Evolutionary conservation across 2,888 invertebrate genomes (phyloP), one percentile per base, ranked within the genome.

Genomic region (Tricholauxania praeusta): DNA sequence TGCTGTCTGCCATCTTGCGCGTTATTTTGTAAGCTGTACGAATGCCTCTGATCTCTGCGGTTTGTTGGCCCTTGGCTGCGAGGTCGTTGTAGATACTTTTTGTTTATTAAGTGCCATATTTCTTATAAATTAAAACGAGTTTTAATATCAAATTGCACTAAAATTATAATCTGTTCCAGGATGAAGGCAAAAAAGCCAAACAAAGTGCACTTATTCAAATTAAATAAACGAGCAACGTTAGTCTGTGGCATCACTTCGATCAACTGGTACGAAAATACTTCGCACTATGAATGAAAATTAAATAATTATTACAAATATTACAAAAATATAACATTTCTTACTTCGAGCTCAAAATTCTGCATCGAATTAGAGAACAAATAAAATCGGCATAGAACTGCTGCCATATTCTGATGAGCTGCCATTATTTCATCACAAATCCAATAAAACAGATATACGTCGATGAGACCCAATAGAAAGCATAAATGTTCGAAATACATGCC

Each of bases 131-230:
- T 28, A 28, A 19, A 55, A 55, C 28, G 55, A 17, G 19, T 14
- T 14, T 60, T 39, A 6, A 32, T 12, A n/a, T 60, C 60, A 14
- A 39, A 60, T 10, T 60, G 60, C 3, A 60, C 19, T 28, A 60
- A 7, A 60, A 60, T 39, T 14, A 60, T 14, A 39, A 60, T 60
- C 12, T 60, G 12, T n/a, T 39, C 32, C 12, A 60, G 12, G 4
- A 39, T 60, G 60, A 32, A 60, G n/a, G n/a, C 60, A 3, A n/a
- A 19, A n/a, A 60, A n/a, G n/a, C 32, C 32, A 32, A 60, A 60
- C 15, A 14, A 28, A 15, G 60, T 15, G 0, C 39, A n/a, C 1
- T 32, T 60, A 39, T 60, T n/a, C 15, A 60, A 15, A 12, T 28
- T 3, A 39, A 60, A 60, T 28, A 60, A 28, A 10, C 60, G 28